Evolutionary conservation across 2,113 vertebrate genomes (phyloP), one percentile per base, ranked within the genome.

Genomic region (Chionodraco myersi): DNA sequence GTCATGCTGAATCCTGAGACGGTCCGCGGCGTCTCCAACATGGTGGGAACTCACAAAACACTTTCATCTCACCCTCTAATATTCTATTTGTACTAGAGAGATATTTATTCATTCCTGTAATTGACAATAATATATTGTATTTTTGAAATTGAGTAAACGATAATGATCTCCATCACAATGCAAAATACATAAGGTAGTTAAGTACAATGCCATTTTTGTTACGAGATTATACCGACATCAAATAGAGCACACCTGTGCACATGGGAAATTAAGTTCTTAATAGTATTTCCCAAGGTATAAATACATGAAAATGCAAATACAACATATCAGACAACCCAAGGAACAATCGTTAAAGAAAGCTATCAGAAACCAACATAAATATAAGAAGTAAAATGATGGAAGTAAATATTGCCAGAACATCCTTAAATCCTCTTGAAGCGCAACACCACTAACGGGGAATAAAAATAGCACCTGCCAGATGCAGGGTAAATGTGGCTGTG

Each of bases 1-100:
- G 97, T 99, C 80, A 99, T 99, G 98, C 92, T 98, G 83, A 98
- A 99, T 79, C 97, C 97, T 0, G 97, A 97, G 92, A 99, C 97
- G 0, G 96, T 97, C 41, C 95, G 96, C 10, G 97, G 98, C 56
- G 96, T 97, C 73, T 98, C 97, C 84, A 98, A 98, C 87, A 95
- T 98, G 97, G 97, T 98, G 83, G 65, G 91, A n/a, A 68, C 26
- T 41, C 72, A 47, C 0, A 18, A 26, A 54, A 59, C 60, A 51
- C 56, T 47, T 3, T 7, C 9, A 0, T 16, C 68, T 45, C 12
- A 41, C 51, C 18, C 2, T 7, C 26, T 16, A 44, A 18, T 30
- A 6, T 21, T n/a, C 6, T 30, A 14, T 21, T 59, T 61, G 15
- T 26, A 45, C 16, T 58, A n/a, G 12, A 71, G 12, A 47, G 21